Evolutionary conservation across 1,140 invertebrate species (phyloP).

Genomic region (Achroia grisella): DNA sequence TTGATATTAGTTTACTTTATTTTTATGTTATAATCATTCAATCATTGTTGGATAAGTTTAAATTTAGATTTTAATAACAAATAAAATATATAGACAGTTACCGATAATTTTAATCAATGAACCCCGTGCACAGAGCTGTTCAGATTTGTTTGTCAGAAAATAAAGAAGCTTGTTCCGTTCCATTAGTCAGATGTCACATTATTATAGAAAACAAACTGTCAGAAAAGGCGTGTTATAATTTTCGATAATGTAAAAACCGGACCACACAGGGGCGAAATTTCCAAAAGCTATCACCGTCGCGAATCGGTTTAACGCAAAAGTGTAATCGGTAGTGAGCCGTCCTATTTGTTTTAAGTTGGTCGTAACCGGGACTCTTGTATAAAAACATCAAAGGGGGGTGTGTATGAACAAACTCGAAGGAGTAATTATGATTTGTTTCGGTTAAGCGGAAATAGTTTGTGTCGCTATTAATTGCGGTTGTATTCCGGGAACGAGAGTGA

Average conservation of each 20-base stretch:
- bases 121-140: not conserved
- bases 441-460: conserved; percentile 67
- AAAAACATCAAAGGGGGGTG: conserved; percentile 69
- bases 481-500: conserved; percentile 46
- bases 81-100: not conserved
- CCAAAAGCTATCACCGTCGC: conserved; percentile 58
- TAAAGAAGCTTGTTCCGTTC: conserved; percentile 14
- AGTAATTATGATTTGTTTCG: conserved; percentile 70
- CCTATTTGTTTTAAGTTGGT: conserved; percentile 69
- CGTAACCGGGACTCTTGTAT: conserved; percentile 59
- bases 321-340: conserved; percentile 58
- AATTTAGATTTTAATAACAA: not conserved
- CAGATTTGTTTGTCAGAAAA: no score
- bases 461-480: conserved; percentile 52
- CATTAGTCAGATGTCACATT: conserved; percentile 35
- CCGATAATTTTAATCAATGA: conserved; percentile 2
- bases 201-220: conserved; percentile 18
- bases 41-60: no score
- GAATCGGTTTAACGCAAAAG: conserved; percentile 64
- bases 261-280: conserved; percentile 63
- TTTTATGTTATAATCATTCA: no score
- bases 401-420: conserved; percentile 51
- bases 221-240: conserved; percentile 33
- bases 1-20: no score
- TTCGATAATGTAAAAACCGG: conserved; percentile 21